Conservation (phyloP, 2,888 invertebrate species). For the Furcula furcula region DNA sequence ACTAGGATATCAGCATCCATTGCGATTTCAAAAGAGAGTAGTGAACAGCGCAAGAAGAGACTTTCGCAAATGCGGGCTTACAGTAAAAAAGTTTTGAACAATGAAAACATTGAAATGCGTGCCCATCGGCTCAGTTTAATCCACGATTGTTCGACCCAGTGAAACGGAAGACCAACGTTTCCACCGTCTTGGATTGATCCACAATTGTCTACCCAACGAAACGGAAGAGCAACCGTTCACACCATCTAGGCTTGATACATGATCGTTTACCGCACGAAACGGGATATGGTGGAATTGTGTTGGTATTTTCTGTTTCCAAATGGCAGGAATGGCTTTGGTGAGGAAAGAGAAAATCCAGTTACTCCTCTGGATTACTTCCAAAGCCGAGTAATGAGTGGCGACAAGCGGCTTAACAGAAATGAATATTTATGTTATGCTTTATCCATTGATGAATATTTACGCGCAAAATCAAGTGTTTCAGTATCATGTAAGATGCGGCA, state of each 20-base stretch:
- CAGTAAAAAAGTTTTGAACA: neutral
- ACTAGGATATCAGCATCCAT: neutral
- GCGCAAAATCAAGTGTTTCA: slow-evolving; percentile 29
- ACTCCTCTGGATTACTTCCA: slow-evolving; percentile 26
- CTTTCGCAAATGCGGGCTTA: neutral
- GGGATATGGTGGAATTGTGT: slow-evolving; percentile 9
- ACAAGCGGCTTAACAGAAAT: slow-evolving; percentile 23
- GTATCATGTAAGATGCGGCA: slow-evolving; percentile 34
- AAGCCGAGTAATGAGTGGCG: slow-evolving; percentile 17
- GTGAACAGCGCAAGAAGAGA: neutral
- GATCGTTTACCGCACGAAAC: slow-evolving; percentile 6
- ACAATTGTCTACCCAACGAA: slow-evolving; percentile 5
- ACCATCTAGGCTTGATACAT: slow-evolving; percentile 3
- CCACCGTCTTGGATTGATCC: slow-evolving; percentile 3
- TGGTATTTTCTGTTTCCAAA: slow-evolving; percentile 29
- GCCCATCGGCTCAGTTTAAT: slow-evolving; percentile 1
- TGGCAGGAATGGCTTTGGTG: slow-evolving; percentile 25
- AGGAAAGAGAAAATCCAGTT: slow-evolving; percentile 15
- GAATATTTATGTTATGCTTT: slow-evolving; percentile 41
- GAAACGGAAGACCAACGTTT: slow-evolving; percentile 3
- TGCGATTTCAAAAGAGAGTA: neutral
- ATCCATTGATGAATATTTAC: slow-evolving; percentile 31
- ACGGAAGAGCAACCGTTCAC: slow-evolving; percentile 4
- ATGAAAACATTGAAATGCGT: neutral
- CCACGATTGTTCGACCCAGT: slow-evolving; percentile 2